phyloP scores from a whole-genome alignment of 2,797 vertebrate genomes.

The Furcifer pardalis region DNA sequence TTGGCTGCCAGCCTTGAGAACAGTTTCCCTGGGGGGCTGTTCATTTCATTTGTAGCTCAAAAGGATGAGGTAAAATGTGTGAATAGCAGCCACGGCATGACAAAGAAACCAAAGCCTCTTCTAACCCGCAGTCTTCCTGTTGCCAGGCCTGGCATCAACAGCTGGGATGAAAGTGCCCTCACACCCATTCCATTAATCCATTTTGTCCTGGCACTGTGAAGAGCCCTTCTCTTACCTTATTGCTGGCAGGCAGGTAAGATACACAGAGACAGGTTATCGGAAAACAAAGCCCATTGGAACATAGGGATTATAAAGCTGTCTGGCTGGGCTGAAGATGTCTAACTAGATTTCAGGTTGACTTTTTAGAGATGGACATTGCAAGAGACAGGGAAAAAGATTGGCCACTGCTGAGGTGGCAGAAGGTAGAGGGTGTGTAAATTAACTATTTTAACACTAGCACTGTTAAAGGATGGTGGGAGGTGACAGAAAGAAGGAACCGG shows the following conservation, averaged over 20 bases:
- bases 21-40: background rate
- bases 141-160: background rate
- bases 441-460: slow-evolving; percentile 68
- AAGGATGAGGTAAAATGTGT: slow-evolving; percentile 6
- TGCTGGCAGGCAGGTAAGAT: background rate
- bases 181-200: background rate
- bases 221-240: background rate
- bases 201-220: background rate
- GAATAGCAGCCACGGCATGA: background rate
- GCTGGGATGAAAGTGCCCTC: background rate
- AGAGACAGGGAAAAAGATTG: slow-evolving; percentile 58
- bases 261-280: accelerated
- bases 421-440: slow-evolving; percentile 68
- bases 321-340: slow-evolving; percentile 27
- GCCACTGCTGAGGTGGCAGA: slow-evolving; percentile 58
- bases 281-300: background rate
- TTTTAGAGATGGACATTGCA: slow-evolving; percentile 49
- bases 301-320: slow-evolving; percentile 7
- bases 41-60: background rate
- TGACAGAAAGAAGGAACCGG: slow-evolving; percentile 39
- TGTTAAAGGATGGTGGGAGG: slow-evolving; percentile 48
- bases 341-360: slow-evolving; percentile 39
- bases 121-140: background rate
- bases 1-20: background rate
- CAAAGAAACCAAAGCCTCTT: background rate